These are phyloP conservation scores for Falco peregrinus DNA, from an alignment of 2,797 vertebrate species.

Conservation along the genomic window DNA sequence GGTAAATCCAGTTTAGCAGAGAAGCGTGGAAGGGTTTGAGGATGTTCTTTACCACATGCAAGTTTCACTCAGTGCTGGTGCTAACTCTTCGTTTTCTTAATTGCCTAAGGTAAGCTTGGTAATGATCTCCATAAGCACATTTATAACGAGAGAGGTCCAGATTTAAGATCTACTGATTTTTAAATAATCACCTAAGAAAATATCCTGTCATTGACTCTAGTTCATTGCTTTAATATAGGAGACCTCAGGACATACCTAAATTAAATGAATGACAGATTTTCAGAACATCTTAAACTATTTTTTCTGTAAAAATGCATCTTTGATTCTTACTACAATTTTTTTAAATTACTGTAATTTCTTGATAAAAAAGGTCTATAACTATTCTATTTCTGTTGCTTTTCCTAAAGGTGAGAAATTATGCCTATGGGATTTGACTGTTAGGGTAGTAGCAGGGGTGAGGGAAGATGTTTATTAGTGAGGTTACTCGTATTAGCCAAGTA, in stretches of 20 bases:
- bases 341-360: neutral
- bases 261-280: neutral
- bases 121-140: neutral
- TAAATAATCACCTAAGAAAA: neutral
- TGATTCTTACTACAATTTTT: neutral
- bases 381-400: neutral
- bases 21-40: neutral
- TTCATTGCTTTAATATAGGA: neutral
- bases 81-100: neutral
- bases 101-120: neutral
- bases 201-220: neutral
- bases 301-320: neutral
- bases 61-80: neutral
- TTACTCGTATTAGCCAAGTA: neutral
- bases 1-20: neutral
- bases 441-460: neutral
- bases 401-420: neutral
- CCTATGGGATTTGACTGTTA: neutral
- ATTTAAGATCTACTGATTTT: neutral
- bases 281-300: neutral
- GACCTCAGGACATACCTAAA: neutral
- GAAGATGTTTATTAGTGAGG: neutral
- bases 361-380: neutral
- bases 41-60: neutral
- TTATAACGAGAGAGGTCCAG: neutral